Base-by-base conservation (phyloP, 2,888 invertebrate genomes). In the Phasia obesa region DNA sequence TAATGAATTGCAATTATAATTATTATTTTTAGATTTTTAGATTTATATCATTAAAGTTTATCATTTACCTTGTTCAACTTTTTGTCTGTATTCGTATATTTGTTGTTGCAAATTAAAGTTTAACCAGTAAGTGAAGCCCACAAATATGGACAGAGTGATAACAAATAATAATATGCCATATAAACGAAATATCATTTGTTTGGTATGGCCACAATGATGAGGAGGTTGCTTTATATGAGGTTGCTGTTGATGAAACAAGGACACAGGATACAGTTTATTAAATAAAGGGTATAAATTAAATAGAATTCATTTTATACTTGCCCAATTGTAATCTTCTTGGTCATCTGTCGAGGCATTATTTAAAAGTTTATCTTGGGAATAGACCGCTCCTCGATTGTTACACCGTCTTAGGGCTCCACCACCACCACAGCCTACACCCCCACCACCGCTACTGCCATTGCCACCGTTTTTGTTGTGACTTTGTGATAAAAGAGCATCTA, bases 401-500 rank as follows among this genome's bases (percentile, higher is more conserved):
- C 86, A 80, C 49, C 88, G 86, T 78, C 89, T 87, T 81, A 86
- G 76, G 76, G 85, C 85, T 65, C 81, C 75, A 65, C 67, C 75
- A 15, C 82, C 78, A 23, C 60, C 75, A 15, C 53, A 67, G 49
- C 35, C 62, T 25, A 60, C 76, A 44, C 64, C 44, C 19, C 73
- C 81, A 15, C 53, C 62, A 57, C 60, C 62, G 42, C 60, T 53
- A 64, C 74, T 57, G 5, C 42, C 62, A 35, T 64, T 75, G 17
- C 92, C 90, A 38, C 92, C 90, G 80, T 92, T 76, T 71, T 76
- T 83, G 71, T 49, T 79, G 62, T 71, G 79, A 67, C 79, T 92
- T 85, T 93, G 89, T 57, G 92, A 92, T 64, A 95, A 95, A 71
- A 95, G 90, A 53, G 95, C 95, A 89, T 95, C 95, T 86, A 95